Evolutionary conservation across 2,888 invertebrate genomes (phyloP), one percentile per base, ranked within the genome.

Genomic region (Trissolcus japonicus): DNA sequence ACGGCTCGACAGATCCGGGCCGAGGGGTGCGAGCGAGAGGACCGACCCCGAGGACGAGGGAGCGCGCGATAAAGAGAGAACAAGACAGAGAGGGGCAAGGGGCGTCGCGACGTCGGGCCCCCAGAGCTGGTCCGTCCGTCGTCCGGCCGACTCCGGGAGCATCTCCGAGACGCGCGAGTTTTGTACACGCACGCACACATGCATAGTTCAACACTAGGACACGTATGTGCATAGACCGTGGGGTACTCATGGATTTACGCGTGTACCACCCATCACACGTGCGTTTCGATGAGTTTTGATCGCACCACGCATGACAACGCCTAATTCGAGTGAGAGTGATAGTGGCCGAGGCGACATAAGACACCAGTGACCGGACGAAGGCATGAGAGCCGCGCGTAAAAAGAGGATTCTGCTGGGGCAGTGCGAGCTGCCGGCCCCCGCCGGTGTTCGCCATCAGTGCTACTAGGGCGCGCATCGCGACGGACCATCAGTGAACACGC

Each of bases 41-140:
- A 29, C 41, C 16, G 14, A 43, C 29, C 59, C 35, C 46, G 16
- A 43, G 17, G 61, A 46, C 75, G 73, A 62, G 40, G 43, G 21
- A 29, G 40, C 53, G 50, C 71, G 75, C 59, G 72, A 57, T 67
- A 35, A 60, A 55, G 73, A 21, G 80, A 6, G 57, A 63, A 59
- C 51, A 61, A 67, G 67, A 51, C 60, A 51, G 19, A 76, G 76
- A 69, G 72, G 65, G 78, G 74, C 68, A 67, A 72, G 80, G 73
- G 80, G 78, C 79, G 81, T 79, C 81, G 80, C 81, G 80, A 81
- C 80, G 79, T 79, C 79, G 76, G 80, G 80, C 76, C 79, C 87
- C 87, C 87, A 87, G 87, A 87, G 86, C 86, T 86, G 87, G 86
- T 86, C 86, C 87, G 87, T 88, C 87, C 86, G 88, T 85, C 87